phyloP scores from a whole-genome alignment of 2,888 invertebrate genomes.

The Gastrophysa polygoni region DNA sequence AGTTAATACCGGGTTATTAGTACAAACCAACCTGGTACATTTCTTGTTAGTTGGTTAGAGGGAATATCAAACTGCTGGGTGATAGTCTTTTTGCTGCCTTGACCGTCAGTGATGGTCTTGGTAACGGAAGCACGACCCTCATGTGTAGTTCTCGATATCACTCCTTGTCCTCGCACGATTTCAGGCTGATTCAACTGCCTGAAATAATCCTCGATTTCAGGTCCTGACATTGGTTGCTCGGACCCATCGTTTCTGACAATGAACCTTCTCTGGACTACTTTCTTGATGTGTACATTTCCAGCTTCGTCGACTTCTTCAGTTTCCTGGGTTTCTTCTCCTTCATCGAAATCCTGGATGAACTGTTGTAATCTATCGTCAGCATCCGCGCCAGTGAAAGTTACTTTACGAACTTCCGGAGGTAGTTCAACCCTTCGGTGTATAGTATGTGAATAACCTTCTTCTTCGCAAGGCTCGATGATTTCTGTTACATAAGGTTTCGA shows the following conservation, averaged over 20 bases:
- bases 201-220: constrained; percentile 51
- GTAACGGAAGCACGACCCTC: constrained; percentile 42
- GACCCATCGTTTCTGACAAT: constrained; percentile 52
- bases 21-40: constrained; percentile 47
- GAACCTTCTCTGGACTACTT: constrained; percentile 60
- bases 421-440: constrained; percentile 60
- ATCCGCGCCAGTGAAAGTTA: constrained; percentile 62
- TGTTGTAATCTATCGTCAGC: constrained; percentile 60
- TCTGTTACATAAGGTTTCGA: constrained; percentile 60
- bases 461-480: constrained; percentile 58
- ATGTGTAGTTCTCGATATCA: constrained; percentile 42
- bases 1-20: constrained; percentile 14
- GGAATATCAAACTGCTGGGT: constrained; percentile 50
- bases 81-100: constrained; percentile 50
- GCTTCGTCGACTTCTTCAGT: constrained; percentile 60
- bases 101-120: constrained; percentile 45
- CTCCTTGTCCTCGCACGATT: constrained; percentile 36
- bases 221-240: constrained; percentile 37
- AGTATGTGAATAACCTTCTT: constrained; percentile 58
- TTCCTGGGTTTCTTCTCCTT: constrained; percentile 62
- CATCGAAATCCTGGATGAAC: constrained; percentile 61
- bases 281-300: constrained; percentile 63
- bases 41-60: constrained; percentile 43
- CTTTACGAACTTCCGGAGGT: constrained; percentile 60
- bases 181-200: constrained; percentile 41